A percentile compares a stretch with the other conserved stretches of the same genome.
phyloP scores from a whole-genome alignment of 2,113 vertebrate genomes.

The Vireo altiloquus region DNA sequence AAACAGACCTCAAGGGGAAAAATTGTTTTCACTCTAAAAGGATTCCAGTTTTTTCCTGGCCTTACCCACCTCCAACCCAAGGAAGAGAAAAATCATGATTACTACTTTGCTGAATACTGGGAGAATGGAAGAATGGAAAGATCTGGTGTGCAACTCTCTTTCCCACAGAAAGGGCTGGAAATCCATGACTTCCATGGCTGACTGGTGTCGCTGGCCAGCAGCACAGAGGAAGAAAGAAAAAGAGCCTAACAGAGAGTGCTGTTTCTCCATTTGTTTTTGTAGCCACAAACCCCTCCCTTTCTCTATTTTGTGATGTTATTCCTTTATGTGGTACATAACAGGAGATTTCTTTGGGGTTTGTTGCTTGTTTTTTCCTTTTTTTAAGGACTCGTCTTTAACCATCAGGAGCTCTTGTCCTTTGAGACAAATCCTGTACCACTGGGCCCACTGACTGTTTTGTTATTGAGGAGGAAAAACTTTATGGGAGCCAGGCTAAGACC shows the following conservation, averaged over 20 bases:
- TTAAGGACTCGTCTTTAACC: not conserved
- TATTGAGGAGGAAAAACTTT: not conserved
- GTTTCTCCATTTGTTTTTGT: not conserved
- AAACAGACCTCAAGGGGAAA: not conserved
- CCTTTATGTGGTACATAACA: not conserved
- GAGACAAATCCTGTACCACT: not conserved
- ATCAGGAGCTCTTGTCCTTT: not conserved
- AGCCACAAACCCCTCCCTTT: not conserved
- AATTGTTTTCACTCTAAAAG: not conserved
- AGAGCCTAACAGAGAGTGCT: not conserved
- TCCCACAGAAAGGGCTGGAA: not conserved
- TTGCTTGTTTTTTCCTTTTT: not conserved
- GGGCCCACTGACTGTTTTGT: not conserved
- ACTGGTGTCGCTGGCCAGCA: not conserved
- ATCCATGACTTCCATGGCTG: not conserved
- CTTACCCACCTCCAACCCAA: not conserved
- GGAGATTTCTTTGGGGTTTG: not conserved
- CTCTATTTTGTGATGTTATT: not conserved
- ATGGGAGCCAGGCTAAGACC: not conserved
- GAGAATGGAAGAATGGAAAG: conserved; percentile 3
- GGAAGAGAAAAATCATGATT: conserved; percentile 12
- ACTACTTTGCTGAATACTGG: not conserved
- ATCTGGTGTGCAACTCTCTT: not conserved
- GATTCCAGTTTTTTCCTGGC: not conserved
- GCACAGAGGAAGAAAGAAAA: not conserved